Evolutionary conservation across 2,113 vertebrate genomes (phyloP).

Genomic region (Thymallus thymallus): DNA sequence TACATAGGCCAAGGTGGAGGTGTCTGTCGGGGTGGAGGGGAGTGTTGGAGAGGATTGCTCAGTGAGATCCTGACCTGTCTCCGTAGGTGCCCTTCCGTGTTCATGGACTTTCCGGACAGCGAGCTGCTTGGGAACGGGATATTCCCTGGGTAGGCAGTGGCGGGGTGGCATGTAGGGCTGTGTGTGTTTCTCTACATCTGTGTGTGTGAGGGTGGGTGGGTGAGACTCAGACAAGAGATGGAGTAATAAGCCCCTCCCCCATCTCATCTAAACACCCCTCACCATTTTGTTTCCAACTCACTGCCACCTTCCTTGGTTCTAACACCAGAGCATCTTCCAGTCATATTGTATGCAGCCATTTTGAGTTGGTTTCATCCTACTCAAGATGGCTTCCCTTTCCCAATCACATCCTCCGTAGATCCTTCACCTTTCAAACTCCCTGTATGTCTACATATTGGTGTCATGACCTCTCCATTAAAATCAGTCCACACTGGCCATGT

Average conservation of each 20-base stretch:
- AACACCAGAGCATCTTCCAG: conserved; percentile 6
- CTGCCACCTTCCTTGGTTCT: conserved; percentile 4
- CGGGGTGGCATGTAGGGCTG: conserved; percentile 60
- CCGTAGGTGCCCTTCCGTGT: conserved; percentile 80
- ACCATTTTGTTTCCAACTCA: conserved; percentile 28
- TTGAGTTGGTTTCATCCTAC: conserved; percentile 12
- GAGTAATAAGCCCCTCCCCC: no score
- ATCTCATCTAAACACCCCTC: not conserved
- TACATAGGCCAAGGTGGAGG: not conserved
- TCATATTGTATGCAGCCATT: conserved; percentile 4
- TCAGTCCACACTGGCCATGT: not conserved
- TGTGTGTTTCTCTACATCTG: conserved; percentile 18
- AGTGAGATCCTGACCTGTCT: conserved; percentile 78
- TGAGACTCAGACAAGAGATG: conserved; percentile 6
- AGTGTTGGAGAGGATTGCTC: conserved; percentile 34
- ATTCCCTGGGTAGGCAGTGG: conserved; percentile 76
- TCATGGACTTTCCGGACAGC: conserved; percentile 82
- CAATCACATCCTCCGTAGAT: not conserved
- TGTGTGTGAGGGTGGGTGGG: conserved; percentile 44
- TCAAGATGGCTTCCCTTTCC: not conserved
- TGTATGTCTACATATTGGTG: not conserved
- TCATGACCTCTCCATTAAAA: not conserved
- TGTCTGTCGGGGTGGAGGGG: not conserved
- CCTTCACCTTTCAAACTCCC: not conserved
- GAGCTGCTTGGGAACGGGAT: conserved; percentile 77